Conservation (phyloP, 2,797 vertebrate species). For the Perodicticus potto region DNA sequence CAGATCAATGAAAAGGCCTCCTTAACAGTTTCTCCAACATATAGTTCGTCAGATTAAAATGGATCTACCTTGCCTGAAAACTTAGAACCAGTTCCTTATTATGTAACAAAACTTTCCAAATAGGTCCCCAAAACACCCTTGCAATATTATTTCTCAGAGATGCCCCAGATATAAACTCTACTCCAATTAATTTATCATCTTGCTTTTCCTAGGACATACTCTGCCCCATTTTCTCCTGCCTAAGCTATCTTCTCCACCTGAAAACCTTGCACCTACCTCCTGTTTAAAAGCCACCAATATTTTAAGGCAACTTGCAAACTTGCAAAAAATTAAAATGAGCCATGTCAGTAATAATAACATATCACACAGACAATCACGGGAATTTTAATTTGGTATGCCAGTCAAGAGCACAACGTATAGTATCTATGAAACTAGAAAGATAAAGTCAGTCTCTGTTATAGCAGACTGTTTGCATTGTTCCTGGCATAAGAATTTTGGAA, state of each 20-base stretch:
- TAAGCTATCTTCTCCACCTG: not conserved
- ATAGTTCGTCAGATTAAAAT: not conserved
- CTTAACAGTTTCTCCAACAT: not conserved
- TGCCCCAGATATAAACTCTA: not conserved
- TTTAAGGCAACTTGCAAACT: constrained; percentile 19
- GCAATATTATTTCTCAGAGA: not conserved
- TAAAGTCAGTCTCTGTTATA: not conserved
- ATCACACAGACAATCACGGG: not conserved
- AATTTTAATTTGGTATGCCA: not conserved
- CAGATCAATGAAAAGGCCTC: not conserved
- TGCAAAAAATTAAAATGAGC: not conserved
- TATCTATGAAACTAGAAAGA: constrained; percentile 18
- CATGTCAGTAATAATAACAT: not conserved
- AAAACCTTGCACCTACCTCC: not conserved
- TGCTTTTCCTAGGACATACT: not conserved
- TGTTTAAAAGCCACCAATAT: not conserved
- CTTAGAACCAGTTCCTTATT: not conserved
- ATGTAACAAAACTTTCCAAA: not conserved
- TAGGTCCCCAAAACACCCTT: not conserved
- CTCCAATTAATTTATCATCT: not conserved
- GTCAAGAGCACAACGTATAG: not conserved
- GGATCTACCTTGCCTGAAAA: not conserved
- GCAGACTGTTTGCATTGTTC: not conserved
- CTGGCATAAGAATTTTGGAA: constrained; percentile 57
- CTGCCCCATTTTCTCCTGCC: not conserved